These are phyloP conservation scores for Escarpia spicata DNA, from an alignment of 2,888 invertebrate species.

Conservation along the genomic window DNA sequence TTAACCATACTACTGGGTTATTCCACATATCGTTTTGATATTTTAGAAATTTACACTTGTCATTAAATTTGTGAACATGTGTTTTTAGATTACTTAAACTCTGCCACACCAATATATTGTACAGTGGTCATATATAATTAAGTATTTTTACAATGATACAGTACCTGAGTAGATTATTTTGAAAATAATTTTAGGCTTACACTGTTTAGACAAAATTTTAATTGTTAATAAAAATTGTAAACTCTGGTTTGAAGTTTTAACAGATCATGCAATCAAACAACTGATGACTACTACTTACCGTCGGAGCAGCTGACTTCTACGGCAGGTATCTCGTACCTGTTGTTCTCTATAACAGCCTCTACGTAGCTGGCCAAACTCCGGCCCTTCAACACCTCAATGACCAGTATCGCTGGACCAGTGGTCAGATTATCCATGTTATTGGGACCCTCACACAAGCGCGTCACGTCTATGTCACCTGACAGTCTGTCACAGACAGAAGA, in stretches of 20 bases:
- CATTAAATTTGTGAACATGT: too few relatives aligned
- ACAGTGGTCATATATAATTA: too few relatives aligned
- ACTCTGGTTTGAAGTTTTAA: too few relatives aligned
- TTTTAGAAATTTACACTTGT: background rate
- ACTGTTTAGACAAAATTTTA: background rate
- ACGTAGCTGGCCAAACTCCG: background rate
- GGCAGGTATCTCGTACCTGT: background rate
- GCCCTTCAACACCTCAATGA: background rate
- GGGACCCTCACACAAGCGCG: background rate
- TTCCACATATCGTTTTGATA: background rate
- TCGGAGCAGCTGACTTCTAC: background rate
- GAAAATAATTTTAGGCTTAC: background rate
- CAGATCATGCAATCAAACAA: too few relatives aligned
- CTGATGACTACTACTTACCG: background rate
- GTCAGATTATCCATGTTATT: background rate
- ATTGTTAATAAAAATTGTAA: too few relatives aligned
- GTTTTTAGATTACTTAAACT: too few relatives aligned
- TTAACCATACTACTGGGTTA: too few relatives aligned
- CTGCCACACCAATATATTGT: too few relatives aligned
- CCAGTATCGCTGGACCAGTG: background rate
- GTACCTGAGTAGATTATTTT: background rate
- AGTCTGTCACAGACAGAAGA: background rate
- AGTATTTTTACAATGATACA: too few relatives aligned
- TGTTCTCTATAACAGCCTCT: background rate
- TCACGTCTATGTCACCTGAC: background rate